These are phyloP conservation scores for Melitaea athalia DNA, from an alignment of 2,888 invertebrate genomes.

Conservation along the genomic window DNA sequence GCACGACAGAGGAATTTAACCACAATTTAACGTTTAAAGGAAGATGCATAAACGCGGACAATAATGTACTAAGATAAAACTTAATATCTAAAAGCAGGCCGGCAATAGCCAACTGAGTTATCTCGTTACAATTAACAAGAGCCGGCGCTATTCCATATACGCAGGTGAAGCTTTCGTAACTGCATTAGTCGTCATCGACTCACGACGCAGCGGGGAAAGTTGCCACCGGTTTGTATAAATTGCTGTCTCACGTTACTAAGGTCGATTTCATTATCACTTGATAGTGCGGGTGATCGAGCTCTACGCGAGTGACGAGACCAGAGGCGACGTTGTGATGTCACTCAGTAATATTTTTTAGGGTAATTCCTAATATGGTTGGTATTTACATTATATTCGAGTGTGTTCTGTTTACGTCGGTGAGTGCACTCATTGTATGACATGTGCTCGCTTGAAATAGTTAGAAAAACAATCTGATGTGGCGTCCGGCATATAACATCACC, in stretches of 20 bases:
- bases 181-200: constrained; percentile 64
- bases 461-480: constrained; percentile 54
- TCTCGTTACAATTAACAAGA: constrained; percentile 45
- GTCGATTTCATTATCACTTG: constrained; percentile 49
- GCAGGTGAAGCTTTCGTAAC: constrained; percentile 77
- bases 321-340: constrained; percentile 2
- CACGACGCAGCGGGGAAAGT: constrained; percentile 68
- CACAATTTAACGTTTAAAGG: constrained; percentile 5
- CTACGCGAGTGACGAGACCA: background rate
- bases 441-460: constrained; percentile 48
- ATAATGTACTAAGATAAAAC: constrained; percentile 40
- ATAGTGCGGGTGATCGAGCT: constrained; percentile 24
- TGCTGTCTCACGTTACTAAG: constrained; percentile 48
- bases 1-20: background rate
- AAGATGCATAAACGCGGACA: constrained; percentile 16
- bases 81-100: constrained; percentile 27
- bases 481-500: constrained; percentile 50
- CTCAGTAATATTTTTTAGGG: background rate
- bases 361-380: constrained; percentile 1
- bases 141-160: constrained; percentile 62
- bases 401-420: constrained; percentile 25
- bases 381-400: constrained; percentile 14
- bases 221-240: constrained; percentile 66
- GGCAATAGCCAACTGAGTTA: constrained; percentile 21
- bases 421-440: constrained; percentile 34